Evolutionary conservation across 2,113 vertebrate species (phyloP), one percentile per base, ranked within the genome.

Genomic region (Microcebus murinus): DNA sequence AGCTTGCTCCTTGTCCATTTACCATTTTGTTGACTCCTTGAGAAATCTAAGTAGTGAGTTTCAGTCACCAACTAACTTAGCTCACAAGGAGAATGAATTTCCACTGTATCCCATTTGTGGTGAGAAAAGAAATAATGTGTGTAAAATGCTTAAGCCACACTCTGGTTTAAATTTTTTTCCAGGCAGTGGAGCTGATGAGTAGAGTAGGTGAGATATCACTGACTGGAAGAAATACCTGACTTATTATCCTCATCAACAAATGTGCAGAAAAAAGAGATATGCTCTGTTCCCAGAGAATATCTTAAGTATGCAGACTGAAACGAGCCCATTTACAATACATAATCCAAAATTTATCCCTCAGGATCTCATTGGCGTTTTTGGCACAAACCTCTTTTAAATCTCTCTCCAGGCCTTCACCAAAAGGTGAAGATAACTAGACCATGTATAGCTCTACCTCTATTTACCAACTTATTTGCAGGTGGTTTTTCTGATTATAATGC

Each of bases 61-160:
- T 31, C 20, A 39, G 20, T 91, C 27, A 5, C 21, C 29, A 93
- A 20, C 3, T 57, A 97, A 95, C 3, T 59, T 83, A 73, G 23
- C 15, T 89, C 31, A 67, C 27, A 13, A 36, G 6, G 18, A 94
- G 71, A 71, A 59, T 88, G 42, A 91, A 91, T 8, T 94, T 79
- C 29, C 34, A 23, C 34, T 36, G 77, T 77, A 93, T 91, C 27
- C 3, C 8, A 94, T 14, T 57, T 52, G 9, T 74, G 25, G 3
- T n/a, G 45, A 96, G 25, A 15, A 83, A 94, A 77, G 20, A 90
- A 95, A 76, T 87, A 91, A 74, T 74, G n/a, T 17, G 13, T 94
- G 1, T 95, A 55, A 76, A 94, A 80, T 71, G 10, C 21, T 90
- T 76, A 95, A 27, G 4, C 29, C 6, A 91, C 57, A 93, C 31